These are phyloP conservation scores for Sylvicola cinctus DNA, from an alignment of 2,888 invertebrate species.

Conservation along the genomic window DNA sequence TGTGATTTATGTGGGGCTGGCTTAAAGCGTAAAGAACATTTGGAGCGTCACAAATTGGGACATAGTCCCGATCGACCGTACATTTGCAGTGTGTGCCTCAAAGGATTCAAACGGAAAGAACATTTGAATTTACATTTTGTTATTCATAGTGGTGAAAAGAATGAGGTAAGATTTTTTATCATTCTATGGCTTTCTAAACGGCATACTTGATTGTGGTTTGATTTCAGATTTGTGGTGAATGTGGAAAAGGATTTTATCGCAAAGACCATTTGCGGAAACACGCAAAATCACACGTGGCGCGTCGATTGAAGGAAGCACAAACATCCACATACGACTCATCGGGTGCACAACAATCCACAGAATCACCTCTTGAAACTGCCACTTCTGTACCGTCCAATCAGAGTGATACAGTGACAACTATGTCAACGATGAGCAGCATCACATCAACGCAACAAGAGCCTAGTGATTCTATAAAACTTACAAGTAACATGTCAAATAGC, in stretches of 20 bases:
- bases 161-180: slow-evolving; percentile 31
- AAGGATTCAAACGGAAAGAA: slow-evolving; percentile 63
- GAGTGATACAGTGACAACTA: slow-evolving; percentile 7
- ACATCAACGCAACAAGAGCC: too few species aligned
- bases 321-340: slow-evolving; percentile 15
- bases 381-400: slow-evolving; percentile 13
- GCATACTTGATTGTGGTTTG: neutral
- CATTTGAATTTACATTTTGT: slow-evolving; percentile 66
- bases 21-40: slow-evolving; percentile 55
- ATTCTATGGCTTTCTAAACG: neutral
- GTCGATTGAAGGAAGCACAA: slow-evolving; percentile 50
- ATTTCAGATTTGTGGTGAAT: slow-evolving; percentile 15
- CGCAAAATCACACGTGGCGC: slow-evolving; percentile 54
- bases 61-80: slow-evolving; percentile 66
- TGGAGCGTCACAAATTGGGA: slow-evolving; percentile 58
- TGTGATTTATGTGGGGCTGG: slow-evolving; percentile 61
- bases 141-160: slow-evolving; percentile 68
- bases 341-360: slow-evolving; percentile 2
- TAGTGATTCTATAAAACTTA: too few species aligned
- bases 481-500: slow-evolving; percentile 12
- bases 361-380: neutral
- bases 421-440: too few species aligned
- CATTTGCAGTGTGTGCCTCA: slow-evolving; percentile 55
- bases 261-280: slow-evolving; percentile 67
- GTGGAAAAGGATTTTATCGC: slow-evolving; percentile 41